Percentiles rank a stretch among this genome's conserved stretches.
Evolutionary conservation across 2,113 vertebrate genomes (phyloP).

Genomic region (Thunnus thynnus): DNA sequence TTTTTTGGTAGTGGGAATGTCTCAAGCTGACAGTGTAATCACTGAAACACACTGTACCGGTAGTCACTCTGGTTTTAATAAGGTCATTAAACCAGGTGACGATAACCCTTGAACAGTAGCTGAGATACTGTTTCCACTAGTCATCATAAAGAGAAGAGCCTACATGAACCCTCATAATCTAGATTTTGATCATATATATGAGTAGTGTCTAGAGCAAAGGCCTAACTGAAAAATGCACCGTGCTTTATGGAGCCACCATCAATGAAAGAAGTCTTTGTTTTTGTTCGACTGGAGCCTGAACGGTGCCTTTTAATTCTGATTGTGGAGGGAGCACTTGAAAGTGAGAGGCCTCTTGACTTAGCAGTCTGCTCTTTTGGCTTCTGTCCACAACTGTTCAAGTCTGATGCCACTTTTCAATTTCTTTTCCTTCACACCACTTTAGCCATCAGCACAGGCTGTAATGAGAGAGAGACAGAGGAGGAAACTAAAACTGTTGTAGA

Average conservation of each 20-base stretch:
- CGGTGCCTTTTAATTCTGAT: conserved; percentile 17
- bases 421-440: neutral
- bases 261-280: conserved; percentile 25
- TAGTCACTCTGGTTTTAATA: conserved; percentile 8
- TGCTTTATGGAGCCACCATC: neutral
- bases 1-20: neutral
- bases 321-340: conserved; percentile 13
- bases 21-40: neutral
- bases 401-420: neutral
- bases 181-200: no score
- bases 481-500: conserved; percentile 3
- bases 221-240: neutral
- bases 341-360: neutral
- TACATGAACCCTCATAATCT: neutral
- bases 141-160: neutral
- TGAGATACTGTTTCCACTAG: neutral
- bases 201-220: no score
- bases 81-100: conserved; percentile 15
- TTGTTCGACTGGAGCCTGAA: conserved; percentile 1
- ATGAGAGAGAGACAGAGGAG: neutral
- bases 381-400: neutral
- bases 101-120: neutral
- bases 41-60: neutral
- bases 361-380: conserved; percentile 16
- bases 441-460: neutral